These are phyloP conservation scores for Muricea muricata DNA, from an alignment of 92 coral and sea anemone species.

Conservation along the genomic window DNA sequence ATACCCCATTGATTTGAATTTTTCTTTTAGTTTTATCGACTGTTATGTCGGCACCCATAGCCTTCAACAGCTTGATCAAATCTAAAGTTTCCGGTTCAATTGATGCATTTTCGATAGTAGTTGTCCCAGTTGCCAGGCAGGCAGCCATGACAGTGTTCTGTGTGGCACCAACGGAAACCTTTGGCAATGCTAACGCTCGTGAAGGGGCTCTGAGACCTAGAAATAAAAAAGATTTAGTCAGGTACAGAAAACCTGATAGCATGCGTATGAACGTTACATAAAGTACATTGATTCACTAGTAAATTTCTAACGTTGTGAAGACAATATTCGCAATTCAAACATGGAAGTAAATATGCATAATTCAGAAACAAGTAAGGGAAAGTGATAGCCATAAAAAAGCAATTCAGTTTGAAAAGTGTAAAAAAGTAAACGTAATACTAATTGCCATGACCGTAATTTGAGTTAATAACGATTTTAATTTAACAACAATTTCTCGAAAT, in stretches of 20 bases:
- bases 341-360: no score
- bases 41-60: conserved; percentile 57
- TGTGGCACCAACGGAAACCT: conserved; percentile 71
- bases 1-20: conserved; percentile 33
- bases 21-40: conserved; percentile 27
- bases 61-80: conserved; percentile 38
- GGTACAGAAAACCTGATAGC: not conserved
- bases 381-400: no score
- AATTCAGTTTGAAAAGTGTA: no score
- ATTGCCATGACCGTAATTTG: no score
- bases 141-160: conserved; percentile 74
- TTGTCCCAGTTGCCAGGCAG: conserved; percentile 52
- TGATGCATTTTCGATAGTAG: conserved; percentile 62
- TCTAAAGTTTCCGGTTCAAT: conserved; percentile 60
- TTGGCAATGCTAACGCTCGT: not conserved
- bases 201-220: not conserved
- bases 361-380: no score
- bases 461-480: no score
- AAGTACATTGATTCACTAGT: no score
- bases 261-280: no score
- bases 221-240: not conserved
- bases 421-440: no score
- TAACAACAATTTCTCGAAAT: no score
- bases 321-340: no score
- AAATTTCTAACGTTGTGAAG: no score